Base-by-base conservation (phyloP, 2,888 invertebrate species). In the Malacosoma neustria region DNA sequence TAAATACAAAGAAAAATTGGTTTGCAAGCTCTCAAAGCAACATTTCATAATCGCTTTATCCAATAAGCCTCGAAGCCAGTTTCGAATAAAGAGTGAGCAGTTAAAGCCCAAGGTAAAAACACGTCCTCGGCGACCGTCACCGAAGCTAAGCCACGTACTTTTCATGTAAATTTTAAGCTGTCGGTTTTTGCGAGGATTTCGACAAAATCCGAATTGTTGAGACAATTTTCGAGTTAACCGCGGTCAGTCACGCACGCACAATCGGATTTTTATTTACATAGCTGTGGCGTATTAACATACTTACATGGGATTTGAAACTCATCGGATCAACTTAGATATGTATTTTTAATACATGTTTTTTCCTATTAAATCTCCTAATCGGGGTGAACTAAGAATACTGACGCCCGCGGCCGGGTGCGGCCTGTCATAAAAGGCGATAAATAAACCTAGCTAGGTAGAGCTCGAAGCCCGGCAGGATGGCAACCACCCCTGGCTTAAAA, bases 121-220 rank as follows among this genome's bases (percentile, higher is more conserved):
- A 64, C 65, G 57, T 62, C 54, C 54, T 48, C 55, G 43, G 38
- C 47, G 48, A 45, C 49, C 46, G 47, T 49, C 54, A 53, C 44
- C 50, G 40, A 54, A n/a, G 55, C 51, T 66, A 61, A 70, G 58
- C 67, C 67, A 61, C 61, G 62, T 68, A 66, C 64, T 69, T 69
- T 65, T 70, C 60, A 69, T 72, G 69, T 70, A 64, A 67, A 72
- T 70, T 70, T 70, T 61, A 70, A 69, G 69, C 63, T 61, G 60
- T 58, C 59, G 54, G 54, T 60, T 68, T 69, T 70, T 66, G 54
- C 59, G 45, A 59, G 64, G 59, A 65, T 67, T 64, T 61, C 48
- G 47, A 43, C 53, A 49, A 61, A 63, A 68, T 60, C 51, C 49
- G 55, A 61, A 62, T 63, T 58, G 57, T 53, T 50, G 50, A 59